Evolutionary conservation across 2,888 invertebrate genomes (phyloP).

Genomic region (Leptinotarsa tumamoca): DNA sequence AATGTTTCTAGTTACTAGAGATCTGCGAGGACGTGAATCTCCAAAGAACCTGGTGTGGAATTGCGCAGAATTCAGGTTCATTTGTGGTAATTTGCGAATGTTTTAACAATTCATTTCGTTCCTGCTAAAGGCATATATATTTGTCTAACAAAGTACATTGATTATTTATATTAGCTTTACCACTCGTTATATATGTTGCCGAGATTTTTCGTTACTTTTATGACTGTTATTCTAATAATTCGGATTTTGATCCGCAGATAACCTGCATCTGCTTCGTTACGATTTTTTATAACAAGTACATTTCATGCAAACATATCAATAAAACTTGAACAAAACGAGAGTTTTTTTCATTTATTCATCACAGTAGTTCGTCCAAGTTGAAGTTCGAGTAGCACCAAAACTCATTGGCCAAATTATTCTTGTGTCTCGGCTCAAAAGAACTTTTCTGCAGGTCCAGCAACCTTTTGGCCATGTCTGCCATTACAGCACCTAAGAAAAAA

Average conservation of each 20-base stretch:
- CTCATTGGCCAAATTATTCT: constrained; percentile 92
- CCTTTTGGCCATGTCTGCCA: constrained; percentile 77
- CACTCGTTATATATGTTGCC: constrained; percentile 13
- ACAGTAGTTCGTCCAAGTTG: constrained; percentile 71
- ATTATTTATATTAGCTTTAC: constrained; percentile 12
- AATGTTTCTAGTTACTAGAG: constrained; percentile 27
- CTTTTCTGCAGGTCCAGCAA: constrained; percentile 76
- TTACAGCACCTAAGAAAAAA: constrained; percentile 74
- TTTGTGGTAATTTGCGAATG: too few species aligned
- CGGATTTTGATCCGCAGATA: not conserved
- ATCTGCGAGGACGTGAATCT: not conserved
- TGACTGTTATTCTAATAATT: constrained; percentile 19
- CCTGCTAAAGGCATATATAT: not conserved
- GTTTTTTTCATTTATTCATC: constrained; percentile 16
- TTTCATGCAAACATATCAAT: constrained; percentile 58
- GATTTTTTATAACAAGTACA: constrained; percentile 45
- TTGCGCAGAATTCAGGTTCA: not conserved
- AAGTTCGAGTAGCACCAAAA: constrained; percentile 94
- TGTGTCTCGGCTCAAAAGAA: constrained; percentile 83
- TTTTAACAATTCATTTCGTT: not conserved
- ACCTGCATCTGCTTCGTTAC: constrained; percentile 17
- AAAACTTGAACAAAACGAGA: constrained; percentile 33
- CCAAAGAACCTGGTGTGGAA: not conserved
- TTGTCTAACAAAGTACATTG: not conserved
- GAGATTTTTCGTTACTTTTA: constrained; percentile 9